Evolutionary conservation across 2,113 vertebrate genomes (phyloP), one percentile per base, ranked within the genome.

Genomic region (Oostethus manadensis): DNA sequence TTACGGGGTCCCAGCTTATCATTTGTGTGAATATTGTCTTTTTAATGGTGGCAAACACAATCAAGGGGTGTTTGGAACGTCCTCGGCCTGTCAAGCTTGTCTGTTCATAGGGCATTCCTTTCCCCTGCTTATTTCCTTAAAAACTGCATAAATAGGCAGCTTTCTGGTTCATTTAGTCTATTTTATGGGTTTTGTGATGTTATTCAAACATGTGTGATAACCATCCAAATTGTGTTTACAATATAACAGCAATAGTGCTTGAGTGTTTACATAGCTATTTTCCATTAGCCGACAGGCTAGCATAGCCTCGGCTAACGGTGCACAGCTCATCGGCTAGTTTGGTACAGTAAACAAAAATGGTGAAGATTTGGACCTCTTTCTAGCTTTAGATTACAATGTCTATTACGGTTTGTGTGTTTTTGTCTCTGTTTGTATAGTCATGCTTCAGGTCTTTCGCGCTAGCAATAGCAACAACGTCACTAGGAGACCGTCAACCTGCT

Each of bases 231-330:
- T 42, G 38, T 42, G 38, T 1, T n/a, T 17, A 22, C 7, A 4
- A 8, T 21, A 2, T n/a, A 11, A 22, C 38, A 42, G 13, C 38
- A 40, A 3, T 3, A 54, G 4, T 16, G 35, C 18, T 55, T 20
- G 53, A 42, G 58, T 84, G 82, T 81, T 82, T 83, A 84, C 81
- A 80, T 78, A 62, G 62, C 53, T 51, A 6, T 72, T 73, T 64
- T 58, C 47, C 38, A 33, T 48, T 58, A 77, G 73, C 65, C 42
- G 47, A 3, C 6, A 64, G 58, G 35, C 15, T 80, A 78, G 60
- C 77, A 48, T 64, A 40, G 53, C 53, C 5, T 55, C 53, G 5
- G 20, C 18, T 18, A 3, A 8, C 18, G 18, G n/a, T 13, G 33
- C 10, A 21, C 33, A 13, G 4, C 18, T 8, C 2, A 10, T 42